A percentile compares a stretch with the other conserved stretches of the same genome.
These are phyloP conservation scores for Rhynchophorus ferrugineus DNA, from an alignment of 1,140 invertebrate species.

Conservation along the genomic window DNA sequence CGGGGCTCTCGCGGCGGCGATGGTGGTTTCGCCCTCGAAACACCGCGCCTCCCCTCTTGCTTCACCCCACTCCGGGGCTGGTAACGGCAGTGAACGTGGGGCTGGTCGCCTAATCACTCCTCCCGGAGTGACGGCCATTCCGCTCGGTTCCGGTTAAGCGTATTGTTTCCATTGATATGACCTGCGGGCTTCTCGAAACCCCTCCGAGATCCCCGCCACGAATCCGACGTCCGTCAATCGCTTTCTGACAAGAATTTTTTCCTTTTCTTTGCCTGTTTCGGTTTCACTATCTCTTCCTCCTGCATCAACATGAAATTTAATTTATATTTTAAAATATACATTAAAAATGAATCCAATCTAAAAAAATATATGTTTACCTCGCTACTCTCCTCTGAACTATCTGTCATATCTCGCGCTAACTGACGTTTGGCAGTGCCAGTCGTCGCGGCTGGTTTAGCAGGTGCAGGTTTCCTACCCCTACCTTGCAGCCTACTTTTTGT, in stretches of 20 bases:
- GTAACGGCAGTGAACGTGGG: conserved; percentile 7
- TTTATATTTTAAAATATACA: conserved; percentile 14
- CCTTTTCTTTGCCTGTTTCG: conserved; percentile 76
- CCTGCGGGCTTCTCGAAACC: conserved; percentile 7
- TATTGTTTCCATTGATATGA: conserved; percentile 29
- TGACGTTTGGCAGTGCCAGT: conserved; percentile 42
- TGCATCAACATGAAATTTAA: conserved; percentile 36
- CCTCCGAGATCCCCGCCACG: conserved; percentile 1
- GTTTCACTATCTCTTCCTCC: conserved; percentile 79
- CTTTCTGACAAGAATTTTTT: conserved; percentile 83
- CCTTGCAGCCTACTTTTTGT: conserved; percentile 46
- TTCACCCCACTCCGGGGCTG: conserved; percentile 7
- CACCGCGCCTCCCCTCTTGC: too few relatives aligned
- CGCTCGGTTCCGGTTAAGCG: conserved; percentile 14
- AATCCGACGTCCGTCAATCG: conserved; percentile 54
- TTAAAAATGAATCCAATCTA: too few relatives aligned
- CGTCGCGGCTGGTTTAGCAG: conserved; percentile 33
- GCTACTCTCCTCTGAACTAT: conserved; percentile 70
- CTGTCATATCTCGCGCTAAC: conserved; percentile 49
- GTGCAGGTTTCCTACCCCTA: conserved; percentile 49
- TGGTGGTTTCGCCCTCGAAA: too few relatives aligned
- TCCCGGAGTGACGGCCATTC: conserved; percentile 11
- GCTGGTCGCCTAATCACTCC: conserved; percentile 11
- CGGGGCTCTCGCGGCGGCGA: too few relatives aligned
- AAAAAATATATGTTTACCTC: too few relatives aligned